Evolutionary conservation across 2,797 vertebrate genomes (phyloP), one percentile per base, ranked within the genome.

Genomic region (Vultur gryphus): DNA sequence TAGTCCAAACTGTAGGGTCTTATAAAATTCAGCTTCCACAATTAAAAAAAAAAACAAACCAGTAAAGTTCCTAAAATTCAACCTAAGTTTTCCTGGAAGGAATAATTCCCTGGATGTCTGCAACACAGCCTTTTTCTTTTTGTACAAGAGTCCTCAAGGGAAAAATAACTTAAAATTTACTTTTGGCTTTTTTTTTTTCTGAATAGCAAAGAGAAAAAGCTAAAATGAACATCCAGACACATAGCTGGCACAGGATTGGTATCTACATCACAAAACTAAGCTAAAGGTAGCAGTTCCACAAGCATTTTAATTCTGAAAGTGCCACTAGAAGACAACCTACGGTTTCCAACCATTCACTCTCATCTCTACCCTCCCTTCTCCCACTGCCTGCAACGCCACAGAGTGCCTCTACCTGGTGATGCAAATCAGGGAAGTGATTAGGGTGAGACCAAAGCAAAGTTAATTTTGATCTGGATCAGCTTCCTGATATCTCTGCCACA

Each of bases 131-230:
- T 37, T 29, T 51, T 83, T 13, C 6, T 41, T 86, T 82, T 39
- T 79, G 21, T 49, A 72, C 28, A n/a, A 59, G 26, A 67, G 20
- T 48, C 20, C 15, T 46, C 57, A 67, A 51, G 7, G 19, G 16
- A 67, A 93, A 89, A 91, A 43, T 25, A 80, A 89, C 13, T 71
- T 52, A 20, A 85, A 84, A 84, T 51, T 31, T 23, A 75, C 35
- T 73, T 88, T 69, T 51, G 64, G 11, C 9, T 8, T 71, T 49
- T 37, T 64, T 48, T 23, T 59, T 76, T 31, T 18, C 37, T 61
- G 18, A 79, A 73, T 3, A 61, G 15, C 26, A 77, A 87, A 65
- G 37, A 65, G 16, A 31, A 84, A 58, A 82, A 70, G 41, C 19
- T 41, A 84, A 72, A 69, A 52, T 14, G 2, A 57, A 41, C 58